phyloP scores from a whole-genome alignment of 2,113 vertebrate genomes.

The Columbina picui region DNA sequence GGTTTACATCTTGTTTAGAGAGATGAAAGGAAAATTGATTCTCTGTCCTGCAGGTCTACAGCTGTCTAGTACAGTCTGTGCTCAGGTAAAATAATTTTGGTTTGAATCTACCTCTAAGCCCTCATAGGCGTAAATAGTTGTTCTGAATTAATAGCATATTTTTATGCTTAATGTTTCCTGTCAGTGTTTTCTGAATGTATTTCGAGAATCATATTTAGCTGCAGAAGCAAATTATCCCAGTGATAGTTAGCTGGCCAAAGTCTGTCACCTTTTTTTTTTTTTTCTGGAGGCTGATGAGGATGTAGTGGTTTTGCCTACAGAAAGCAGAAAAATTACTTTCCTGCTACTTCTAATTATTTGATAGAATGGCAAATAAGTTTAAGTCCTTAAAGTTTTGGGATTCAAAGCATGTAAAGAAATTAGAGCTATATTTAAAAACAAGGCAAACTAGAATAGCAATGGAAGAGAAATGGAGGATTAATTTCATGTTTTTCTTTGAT shows the following conservation, averaged over 20 bases:
- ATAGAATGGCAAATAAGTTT: neutral
- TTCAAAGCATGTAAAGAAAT: neutral
- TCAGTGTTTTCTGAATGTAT: neutral
- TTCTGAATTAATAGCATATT: neutral
- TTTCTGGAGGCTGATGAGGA: neutral
- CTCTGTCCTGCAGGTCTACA: neutral
- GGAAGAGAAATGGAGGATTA: neutral
- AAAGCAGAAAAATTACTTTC: neutral
- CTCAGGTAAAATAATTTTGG: neutral
- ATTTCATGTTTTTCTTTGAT: neutral
- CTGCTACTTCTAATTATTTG: neutral
- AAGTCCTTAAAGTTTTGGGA: neutral
- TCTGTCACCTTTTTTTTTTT: neutral
- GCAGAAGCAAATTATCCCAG: neutral
- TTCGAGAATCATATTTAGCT: neutral
- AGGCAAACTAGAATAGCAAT: neutral
- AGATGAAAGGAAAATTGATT: neutral
- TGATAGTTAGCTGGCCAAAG: neutral
- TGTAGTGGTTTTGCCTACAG: neutral
- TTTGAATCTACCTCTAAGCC: neutral
- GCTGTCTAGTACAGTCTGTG: neutral
- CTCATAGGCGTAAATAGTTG: neutral
- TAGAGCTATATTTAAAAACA: neutral
- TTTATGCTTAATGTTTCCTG: neutral
- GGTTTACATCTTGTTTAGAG: neutral